phyloP scores from a whole-genome alignment of 2,113 vertebrate genomes.

The Micronisus gabar region DNA sequence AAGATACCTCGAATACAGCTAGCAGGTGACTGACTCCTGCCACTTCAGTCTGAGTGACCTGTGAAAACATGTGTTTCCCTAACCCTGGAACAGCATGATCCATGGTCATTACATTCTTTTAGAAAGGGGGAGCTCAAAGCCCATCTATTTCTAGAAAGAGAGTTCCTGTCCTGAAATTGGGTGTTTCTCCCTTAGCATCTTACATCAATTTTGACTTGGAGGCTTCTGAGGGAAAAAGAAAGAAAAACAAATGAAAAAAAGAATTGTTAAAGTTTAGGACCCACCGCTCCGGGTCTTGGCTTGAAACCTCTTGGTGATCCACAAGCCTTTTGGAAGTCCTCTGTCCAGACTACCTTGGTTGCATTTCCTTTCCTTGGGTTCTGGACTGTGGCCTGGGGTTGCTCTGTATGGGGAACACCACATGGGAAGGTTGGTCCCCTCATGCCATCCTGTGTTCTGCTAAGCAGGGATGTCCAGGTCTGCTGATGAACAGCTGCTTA shows the following conservation, averaged over 20 bases:
- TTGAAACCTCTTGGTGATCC: conserved; percentile 69
- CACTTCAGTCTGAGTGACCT: background rate
- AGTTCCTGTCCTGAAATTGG: background rate
- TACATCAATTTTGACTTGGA: background rate
- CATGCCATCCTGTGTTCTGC: background rate
- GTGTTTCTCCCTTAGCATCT: conserved; percentile 20
- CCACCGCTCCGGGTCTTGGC: conserved; percentile 65
- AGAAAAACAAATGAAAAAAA: background rate
- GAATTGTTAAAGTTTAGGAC: conserved; percentile 41
- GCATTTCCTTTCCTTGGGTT: conserved; percentile 67
- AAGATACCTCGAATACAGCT: background rate
- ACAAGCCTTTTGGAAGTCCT: conserved; percentile 68
- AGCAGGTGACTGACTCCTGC: background rate
- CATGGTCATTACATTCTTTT: background rate
- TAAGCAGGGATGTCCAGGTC: background rate
- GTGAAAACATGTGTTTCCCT: background rate
- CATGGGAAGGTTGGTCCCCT: conserved; percentile 43
- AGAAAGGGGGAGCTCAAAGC: background rate
- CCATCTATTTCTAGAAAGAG: background rate
- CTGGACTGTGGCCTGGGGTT: conserved; percentile 59
- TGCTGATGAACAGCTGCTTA: background rate
- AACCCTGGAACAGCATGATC: background rate
- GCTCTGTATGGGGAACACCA: conserved; percentile 64
- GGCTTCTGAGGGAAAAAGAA: background rate
- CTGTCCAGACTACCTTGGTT: conserved; percentile 67